phyloP scores from a whole-genome alignment of 1,140 invertebrate genomes.

The Luehdorfia chinensis region DNA sequence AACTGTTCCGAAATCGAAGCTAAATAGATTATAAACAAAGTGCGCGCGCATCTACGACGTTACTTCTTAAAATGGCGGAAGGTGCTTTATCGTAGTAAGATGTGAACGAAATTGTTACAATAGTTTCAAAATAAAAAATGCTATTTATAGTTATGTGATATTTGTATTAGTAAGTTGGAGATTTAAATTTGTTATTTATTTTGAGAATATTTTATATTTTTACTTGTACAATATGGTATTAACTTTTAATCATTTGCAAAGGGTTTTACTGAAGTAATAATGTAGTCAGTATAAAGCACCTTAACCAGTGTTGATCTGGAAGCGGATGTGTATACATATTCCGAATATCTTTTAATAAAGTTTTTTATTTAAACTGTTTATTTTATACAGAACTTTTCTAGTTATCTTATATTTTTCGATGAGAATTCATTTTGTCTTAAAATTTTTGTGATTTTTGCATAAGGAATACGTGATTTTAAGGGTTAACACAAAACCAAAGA shows the following conservation, averaged over 20 bases:
- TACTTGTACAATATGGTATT: not conserved
- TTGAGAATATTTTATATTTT: not conserved
- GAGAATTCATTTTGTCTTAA: too few relatives aligned
- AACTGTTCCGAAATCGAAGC: not conserved
- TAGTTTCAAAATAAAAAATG: not conserved
- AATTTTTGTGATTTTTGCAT: too few relatives aligned
- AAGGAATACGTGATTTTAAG: too few relatives aligned
- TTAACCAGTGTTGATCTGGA: conserved; percentile 2
- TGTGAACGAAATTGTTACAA: not conserved
- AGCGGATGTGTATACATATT: not conserved
- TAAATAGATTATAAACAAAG: conserved; percentile 15
- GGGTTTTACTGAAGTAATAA: not conserved
- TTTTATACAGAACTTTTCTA: too few relatives aligned
- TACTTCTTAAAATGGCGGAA: conserved; percentile 37
- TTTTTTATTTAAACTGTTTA: too few relatives aligned
- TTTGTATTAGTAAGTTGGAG: not conserved
- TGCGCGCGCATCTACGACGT: conserved; percentile 25
- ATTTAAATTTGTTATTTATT: not conserved
- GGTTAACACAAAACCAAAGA: too few relatives aligned
- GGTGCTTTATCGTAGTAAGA: conserved; percentile 30
- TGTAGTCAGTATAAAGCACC: not conserved
- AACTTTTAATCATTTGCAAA: not conserved
- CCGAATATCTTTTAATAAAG: too few relatives aligned
- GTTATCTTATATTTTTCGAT: too few relatives aligned
- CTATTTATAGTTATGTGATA: conserved; percentile 7